Evolutionary conservation across 92 coral and sea anemone species (phyloP).

Genomic region (Chrysogorgia sp.): DNA sequence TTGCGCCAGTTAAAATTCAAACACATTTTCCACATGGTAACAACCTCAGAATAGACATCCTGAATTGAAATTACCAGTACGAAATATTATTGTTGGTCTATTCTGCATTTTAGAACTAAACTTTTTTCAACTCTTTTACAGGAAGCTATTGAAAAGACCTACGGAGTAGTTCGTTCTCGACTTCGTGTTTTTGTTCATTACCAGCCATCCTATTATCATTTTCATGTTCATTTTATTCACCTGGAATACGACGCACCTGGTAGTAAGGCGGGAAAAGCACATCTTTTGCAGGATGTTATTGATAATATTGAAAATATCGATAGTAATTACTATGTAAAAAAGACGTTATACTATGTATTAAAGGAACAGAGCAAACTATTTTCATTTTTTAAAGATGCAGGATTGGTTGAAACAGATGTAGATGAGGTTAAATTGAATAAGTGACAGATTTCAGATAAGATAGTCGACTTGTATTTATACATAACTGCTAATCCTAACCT

Average conservation of each 20-base stretch:
- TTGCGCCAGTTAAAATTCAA: too few relatives aligned
- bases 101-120: neutral
- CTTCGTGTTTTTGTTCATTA: conserved; percentile 90
- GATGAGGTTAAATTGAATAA: neutral
- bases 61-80: neutral
- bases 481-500: too few relatives aligned
- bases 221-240: conserved; percentile 95
- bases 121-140: conserved; percentile 15
- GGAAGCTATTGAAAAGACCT: conserved; percentile 75
- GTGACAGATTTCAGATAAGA: neutral
- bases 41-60: too few relatives aligned
- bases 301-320: conserved; percentile 89
- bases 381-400: conserved; percentile 58
- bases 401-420: conserved; percentile 26
- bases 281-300: conserved; percentile 85
- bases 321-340: conserved; percentile 75
- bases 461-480: too few relatives aligned
- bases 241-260: conserved; percentile 93
- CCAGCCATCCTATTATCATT: conserved; percentile 96
- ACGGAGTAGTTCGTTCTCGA: conserved; percentile 69
- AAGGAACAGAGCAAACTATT: conserved; percentile 78
- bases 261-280: conserved; percentile 80
- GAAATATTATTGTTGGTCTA: neutral
- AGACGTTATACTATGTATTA: conserved; percentile 70
- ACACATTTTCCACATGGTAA: too few relatives aligned